These are phyloP conservation scores for Nyctibius grandis DNA, from an alignment of 2,797 vertebrate genomes.

Conservation along the genomic window DNA sequence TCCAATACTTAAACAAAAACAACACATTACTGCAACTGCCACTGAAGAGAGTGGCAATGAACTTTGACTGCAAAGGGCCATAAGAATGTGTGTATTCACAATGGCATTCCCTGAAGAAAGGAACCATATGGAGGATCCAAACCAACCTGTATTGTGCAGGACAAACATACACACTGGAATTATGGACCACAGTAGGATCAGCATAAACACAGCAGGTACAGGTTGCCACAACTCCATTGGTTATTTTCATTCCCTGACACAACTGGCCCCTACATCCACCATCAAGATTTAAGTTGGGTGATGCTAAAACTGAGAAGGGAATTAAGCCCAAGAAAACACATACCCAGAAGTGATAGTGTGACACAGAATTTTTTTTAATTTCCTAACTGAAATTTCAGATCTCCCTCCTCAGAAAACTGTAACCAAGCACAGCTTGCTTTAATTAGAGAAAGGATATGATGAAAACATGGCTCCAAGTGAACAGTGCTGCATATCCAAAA, in stretches of 20 bases:
- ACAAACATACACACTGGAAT: neutral
- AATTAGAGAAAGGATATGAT: neutral
- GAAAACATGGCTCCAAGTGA: neutral
- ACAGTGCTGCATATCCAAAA: neutral
- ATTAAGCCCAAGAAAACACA: neutral
- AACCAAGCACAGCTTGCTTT: neutral
- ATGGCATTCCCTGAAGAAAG: neutral
- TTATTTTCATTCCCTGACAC: neutral
- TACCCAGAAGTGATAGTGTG: neutral
- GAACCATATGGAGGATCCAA: neutral
- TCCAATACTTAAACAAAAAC: neutral
- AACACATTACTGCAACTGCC: neutral
- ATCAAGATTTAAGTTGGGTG: neutral
- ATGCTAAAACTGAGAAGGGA: neutral
- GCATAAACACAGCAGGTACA: neutral
- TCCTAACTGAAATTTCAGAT: neutral
- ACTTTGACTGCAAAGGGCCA: neutral
- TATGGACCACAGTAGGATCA: neutral
- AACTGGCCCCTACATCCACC: neutral
- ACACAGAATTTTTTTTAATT: neutral
- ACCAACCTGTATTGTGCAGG: neutral
- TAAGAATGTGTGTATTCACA: accelerated
- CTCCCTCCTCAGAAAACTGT: neutral
- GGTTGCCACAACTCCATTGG: neutral
- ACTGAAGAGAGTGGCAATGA: neutral